These are phyloP conservation scores for Neomorphus geoffroyi DNA, from an alignment of 2,797 vertebrate species.

Conservation along the genomic window DNA sequence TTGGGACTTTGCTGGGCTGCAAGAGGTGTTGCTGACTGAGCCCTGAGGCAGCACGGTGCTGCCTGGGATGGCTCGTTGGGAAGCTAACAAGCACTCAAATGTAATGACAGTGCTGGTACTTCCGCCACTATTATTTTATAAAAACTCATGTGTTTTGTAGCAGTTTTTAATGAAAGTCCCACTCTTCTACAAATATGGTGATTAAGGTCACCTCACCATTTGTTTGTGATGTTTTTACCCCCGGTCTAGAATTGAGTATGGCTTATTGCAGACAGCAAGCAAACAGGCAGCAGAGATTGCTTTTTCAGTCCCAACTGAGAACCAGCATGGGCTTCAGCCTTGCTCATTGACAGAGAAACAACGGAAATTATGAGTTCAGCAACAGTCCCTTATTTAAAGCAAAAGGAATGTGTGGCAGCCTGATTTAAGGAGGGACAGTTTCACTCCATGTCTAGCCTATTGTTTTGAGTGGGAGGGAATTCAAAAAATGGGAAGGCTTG, in stretches of 20 bases:
- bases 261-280: background rate
- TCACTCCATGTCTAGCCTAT: background rate
- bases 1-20: background rate
- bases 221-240: background rate
- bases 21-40: accelerated
- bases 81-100: background rate
- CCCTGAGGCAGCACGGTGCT: accelerated
- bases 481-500: background rate
- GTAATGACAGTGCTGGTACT: background rate
- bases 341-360: background rate
- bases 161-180: background rate
- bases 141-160: background rate
- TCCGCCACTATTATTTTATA: background rate
- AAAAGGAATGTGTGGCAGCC: background rate
- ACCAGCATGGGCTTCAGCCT: background rate
- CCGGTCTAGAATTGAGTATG: background rate
- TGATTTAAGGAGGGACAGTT: background rate
- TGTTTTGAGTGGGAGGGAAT: background rate
- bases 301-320: background rate
- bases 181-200: background rate
- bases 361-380: background rate
- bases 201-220: background rate
- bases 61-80: background rate
- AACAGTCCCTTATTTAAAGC: background rate
- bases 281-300: background rate